These are phyloP conservation scores for Hydra vulgaris DNA, from an alignment of 30 jellyfish, hydroid and myxozoan genomes.

Conservation along the genomic window DNA sequence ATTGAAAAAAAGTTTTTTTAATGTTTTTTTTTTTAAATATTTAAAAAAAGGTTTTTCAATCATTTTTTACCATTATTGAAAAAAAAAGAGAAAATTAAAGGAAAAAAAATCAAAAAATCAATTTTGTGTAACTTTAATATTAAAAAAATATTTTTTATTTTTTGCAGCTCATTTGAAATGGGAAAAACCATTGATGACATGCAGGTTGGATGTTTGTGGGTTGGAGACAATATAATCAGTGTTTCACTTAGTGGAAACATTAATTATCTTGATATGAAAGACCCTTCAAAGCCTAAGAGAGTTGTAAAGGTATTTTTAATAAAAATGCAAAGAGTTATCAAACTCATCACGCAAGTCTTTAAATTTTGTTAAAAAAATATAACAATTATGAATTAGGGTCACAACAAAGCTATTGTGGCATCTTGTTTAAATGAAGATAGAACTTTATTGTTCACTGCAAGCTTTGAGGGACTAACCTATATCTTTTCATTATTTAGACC, in stretches of 20 bases:
- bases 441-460: constrained; percentile 56
- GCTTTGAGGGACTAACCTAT: constrained; percentile 82
- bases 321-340: not conserved
- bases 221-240: constrained; percentile 52
- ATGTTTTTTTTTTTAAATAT: no score
- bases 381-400: constrained; percentile 75
- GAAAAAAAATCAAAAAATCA: no score
- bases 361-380: not conserved
- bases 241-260: constrained; percentile 66
- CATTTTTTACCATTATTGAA: no score
- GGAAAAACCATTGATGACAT: constrained; percentile 72
- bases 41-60: no score
- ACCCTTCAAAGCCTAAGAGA: constrained; percentile 65
- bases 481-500: constrained; percentile 27
- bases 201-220: constrained; percentile 94
- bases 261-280: constrained; percentile 52
- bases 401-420: constrained; percentile 79
- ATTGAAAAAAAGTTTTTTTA: no score
- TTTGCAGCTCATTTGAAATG: constrained; percentile 70
- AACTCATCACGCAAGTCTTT: not conserved
- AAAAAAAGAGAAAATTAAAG: no score
- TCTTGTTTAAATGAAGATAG: constrained; percentile 61
- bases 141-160: no score
- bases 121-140: no score
- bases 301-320: constrained; percentile 46